A percentile compares a stretch with the other conserved stretches of the same genome.
These are phyloP conservation scores for Catostomus latipinnis DNA, from an alignment of 2,797 vertebrate genomes.

Conservation along the genomic window DNA sequence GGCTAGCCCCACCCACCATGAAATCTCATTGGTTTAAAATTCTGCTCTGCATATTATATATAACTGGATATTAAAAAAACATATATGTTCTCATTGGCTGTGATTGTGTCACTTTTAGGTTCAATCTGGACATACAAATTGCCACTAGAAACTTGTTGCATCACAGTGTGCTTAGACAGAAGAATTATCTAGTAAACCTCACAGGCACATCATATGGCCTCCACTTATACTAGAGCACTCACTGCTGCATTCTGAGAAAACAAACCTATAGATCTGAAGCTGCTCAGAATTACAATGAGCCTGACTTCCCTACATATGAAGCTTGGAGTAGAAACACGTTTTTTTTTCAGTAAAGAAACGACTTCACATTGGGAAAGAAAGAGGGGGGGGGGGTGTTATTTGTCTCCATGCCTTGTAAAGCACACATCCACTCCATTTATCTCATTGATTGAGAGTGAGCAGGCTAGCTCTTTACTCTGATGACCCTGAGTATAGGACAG, in stretches of 20 bases:
- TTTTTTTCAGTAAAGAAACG: conserved; percentile 58
- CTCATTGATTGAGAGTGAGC: conserved; percentile 65
- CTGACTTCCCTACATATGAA: conserved; percentile 57
- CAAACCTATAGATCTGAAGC: conserved; percentile 41
- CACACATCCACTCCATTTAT: conserved; percentile 63
- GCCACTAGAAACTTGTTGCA: no score
- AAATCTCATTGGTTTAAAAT: no score
- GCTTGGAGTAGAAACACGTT: conserved; percentile 55
- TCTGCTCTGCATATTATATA: no score
- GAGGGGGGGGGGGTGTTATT: conserved; percentile 66
- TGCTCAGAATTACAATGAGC: conserved; percentile 55
- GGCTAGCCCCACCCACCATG: no score
- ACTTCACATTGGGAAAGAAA: conserved; percentile 38
- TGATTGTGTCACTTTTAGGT: no score
- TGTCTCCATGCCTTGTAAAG: conserved; percentile 61
- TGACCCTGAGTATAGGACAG: conserved; percentile 1
- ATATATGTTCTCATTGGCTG: no score
- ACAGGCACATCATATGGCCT: neutral
- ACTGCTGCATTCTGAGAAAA: conserved; percentile 39
- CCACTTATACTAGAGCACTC: conserved; percentile 55
- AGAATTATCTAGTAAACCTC: neutral
- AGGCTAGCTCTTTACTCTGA: conserved; percentile 37
- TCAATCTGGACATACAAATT: no score
- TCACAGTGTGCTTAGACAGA: neutral
- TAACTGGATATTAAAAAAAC: no score